phyloP scores from a whole-genome alignment of 1,140 invertebrate genomes.

The Oryctes rhinoceros region DNA sequence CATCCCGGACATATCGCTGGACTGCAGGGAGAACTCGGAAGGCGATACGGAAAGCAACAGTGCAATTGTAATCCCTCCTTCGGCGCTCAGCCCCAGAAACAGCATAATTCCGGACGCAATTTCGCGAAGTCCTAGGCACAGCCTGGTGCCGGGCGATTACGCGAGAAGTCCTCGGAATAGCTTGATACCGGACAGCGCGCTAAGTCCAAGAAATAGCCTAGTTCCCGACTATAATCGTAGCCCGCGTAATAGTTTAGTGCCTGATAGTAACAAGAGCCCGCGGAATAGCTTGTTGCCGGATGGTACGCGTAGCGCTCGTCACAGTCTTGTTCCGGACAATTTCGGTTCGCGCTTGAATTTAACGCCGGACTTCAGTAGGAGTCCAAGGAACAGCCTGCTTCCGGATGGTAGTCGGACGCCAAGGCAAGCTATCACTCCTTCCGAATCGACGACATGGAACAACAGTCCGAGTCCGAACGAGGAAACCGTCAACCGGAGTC shows the following conservation, averaged over 20 bases:
- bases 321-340: conserved; percentile 67
- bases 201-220: conserved; percentile 68
- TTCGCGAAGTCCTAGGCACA: conserved; percentile 65
- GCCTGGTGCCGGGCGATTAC: conserved; percentile 60
- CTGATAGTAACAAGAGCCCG: conserved; percentile 68
- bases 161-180: conserved; percentile 60
- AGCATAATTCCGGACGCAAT: conserved; percentile 67
- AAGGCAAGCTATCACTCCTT: conserved; percentile 61
- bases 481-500: conserved; percentile 61
- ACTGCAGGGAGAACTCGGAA: conserved; percentile 53
- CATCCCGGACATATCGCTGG: conserved; percentile 66
- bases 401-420: conserved; percentile 64
- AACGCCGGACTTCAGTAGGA: conserved; percentile 62
- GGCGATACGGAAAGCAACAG: conserved; percentile 62
- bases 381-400: conserved; percentile 68
- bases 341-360: conserved; percentile 54
- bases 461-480: conserved; percentile 47
- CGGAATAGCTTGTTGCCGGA: conserved; percentile 71
- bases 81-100: conserved; percentile 68
- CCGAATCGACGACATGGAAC: conserved; percentile 64
- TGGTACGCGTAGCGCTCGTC: conserved; percentile 65
- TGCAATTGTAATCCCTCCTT: conserved; percentile 65
- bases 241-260: conserved; percentile 63
- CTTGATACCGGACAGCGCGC: conserved; percentile 57
- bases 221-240: conserved; percentile 60